Percentiles rank a stretch among this genome's conserved stretches.
Evolutionary conservation across 2,888 invertebrate genomes (phyloP).

Genomic region (Agrotis puta): DNA sequence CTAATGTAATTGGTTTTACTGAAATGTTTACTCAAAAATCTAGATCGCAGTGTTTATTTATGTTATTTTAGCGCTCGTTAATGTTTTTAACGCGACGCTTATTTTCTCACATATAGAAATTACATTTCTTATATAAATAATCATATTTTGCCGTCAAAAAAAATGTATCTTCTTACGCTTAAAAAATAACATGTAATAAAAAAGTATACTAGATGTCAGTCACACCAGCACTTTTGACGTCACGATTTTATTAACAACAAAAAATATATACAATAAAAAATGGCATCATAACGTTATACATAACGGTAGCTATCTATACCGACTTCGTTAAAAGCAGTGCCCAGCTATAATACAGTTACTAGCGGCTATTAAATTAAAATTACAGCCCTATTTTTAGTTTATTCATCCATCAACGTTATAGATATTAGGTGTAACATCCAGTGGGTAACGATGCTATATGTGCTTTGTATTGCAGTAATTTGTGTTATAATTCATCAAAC

Average conservation of each 20-base stretch:
- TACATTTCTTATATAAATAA: neutral
- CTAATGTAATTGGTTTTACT: neutral
- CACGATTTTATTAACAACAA: constrained; percentile 11
- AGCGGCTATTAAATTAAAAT: constrained; percentile 33
- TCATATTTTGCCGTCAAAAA: constrained; percentile 7
- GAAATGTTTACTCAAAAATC: constrained; percentile 17
- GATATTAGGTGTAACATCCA: constrained; percentile 9
- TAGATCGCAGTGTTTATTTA: constrained; percentile 19
- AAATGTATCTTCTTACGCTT: neutral
- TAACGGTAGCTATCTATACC: constrained; percentile 42
- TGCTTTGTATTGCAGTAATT: constrained; percentile 1
- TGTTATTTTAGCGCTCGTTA: neutral
- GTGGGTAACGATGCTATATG: neutral
- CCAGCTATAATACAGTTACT: constrained; percentile 37
- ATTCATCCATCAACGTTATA: constrained; percentile 21
- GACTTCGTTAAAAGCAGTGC: constrained; percentile 34
- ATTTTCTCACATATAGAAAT: neutral
- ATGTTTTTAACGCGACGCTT: neutral
- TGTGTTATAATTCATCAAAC: neutral
- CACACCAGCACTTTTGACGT: constrained; percentile 14
- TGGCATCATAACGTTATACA: constrained; percentile 16
- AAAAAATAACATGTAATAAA: neutral
- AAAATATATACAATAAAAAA: constrained; percentile 24
- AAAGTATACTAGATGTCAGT: constrained; percentile 24
- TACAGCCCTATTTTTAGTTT: constrained; percentile 51